Percentiles rank a stretch among this genome's conserved stretches.
Conservation (phyloP, 2,888 invertebrate genomes). For the Yponomeuta sedellus region DNA sequence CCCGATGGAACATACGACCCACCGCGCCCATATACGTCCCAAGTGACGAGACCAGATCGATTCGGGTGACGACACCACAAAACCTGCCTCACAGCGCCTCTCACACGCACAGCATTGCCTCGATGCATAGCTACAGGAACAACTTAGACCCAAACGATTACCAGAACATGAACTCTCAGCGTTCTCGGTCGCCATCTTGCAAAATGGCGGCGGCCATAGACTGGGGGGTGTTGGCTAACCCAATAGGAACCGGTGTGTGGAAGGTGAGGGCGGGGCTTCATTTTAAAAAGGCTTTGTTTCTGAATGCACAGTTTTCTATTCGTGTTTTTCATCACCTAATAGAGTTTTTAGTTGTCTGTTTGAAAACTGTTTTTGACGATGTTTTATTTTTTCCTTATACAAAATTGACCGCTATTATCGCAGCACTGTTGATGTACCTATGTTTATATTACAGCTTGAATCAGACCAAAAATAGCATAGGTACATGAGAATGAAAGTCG, state of each 20-base stretch:
- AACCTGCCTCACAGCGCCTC: constrained; percentile 68
- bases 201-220: constrained; percentile 71
- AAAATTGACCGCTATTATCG: too few species aligned
- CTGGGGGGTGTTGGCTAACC: constrained; percentile 67
- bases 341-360: constrained; percentile 1
- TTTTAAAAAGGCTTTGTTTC: constrained; percentile 41
- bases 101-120: constrained; percentile 71
- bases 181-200: constrained; percentile 74
- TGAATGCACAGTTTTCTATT: constrained; percentile 24
- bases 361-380: background rate
- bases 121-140: constrained; percentile 73
- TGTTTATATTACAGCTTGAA: background rate
- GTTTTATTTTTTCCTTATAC: too few species aligned
- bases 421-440: background rate
- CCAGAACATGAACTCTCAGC: constrained; percentile 44
- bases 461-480: background rate
- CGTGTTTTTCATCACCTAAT: constrained; percentile 7
- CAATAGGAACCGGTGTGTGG: constrained; percentile 54
- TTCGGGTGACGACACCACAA: constrained; percentile 58
- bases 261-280: constrained; percentile 75
- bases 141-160: constrained; percentile 71
- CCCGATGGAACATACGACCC: constrained; percentile 67
- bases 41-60: constrained; percentile 55
- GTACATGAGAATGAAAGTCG: constrained; percentile 1
- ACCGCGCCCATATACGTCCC: constrained; percentile 72